Percentiles rank a stretch among this genome's conserved stretches.
phyloP scores from a whole-genome alignment of 2,113 vertebrate genomes.

The Prolemur simus region DNA sequence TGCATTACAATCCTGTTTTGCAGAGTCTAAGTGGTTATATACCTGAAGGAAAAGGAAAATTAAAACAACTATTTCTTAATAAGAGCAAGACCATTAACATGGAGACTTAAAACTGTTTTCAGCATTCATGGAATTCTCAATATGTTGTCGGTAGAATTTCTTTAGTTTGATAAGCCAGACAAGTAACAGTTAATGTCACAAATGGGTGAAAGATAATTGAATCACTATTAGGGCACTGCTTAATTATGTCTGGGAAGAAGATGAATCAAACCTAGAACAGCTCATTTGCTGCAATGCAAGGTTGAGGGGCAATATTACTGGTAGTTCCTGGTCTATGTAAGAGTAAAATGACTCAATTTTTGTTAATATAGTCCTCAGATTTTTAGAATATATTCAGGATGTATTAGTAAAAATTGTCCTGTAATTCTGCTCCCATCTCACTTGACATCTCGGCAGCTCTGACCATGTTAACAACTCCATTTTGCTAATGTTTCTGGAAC shows the following conservation, averaged over 20 bases:
- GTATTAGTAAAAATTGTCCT: background rate
- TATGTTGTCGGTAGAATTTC: background rate
- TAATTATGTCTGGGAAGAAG: background rate
- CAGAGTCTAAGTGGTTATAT: background rate
- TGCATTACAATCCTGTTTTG: conserved; percentile 57
- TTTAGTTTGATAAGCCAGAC: background rate
- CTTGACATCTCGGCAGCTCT: background rate
- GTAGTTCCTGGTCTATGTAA: background rate
- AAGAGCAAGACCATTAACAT: conserved; percentile 39
- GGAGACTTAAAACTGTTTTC: conserved; percentile 50
- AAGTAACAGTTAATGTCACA: background rate
- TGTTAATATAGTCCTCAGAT: background rate
- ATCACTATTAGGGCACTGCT: background rate
- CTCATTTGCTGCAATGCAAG: background rate
- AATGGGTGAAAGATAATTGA: background rate
- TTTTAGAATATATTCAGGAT: background rate
- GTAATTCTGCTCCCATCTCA: background rate
- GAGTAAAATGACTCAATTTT: background rate
- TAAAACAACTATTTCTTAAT: conserved; percentile 49
- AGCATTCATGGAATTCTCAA: conserved; percentile 17
- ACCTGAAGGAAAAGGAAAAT: conserved; percentile 64
- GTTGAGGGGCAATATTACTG: background rate
- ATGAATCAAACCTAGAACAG: background rate
- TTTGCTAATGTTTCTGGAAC: background rate
- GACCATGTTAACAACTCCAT: background rate